phyloP scores from a whole-genome alignment of 2,797 vertebrate species.

The Centropyge bicolor region DNA sequence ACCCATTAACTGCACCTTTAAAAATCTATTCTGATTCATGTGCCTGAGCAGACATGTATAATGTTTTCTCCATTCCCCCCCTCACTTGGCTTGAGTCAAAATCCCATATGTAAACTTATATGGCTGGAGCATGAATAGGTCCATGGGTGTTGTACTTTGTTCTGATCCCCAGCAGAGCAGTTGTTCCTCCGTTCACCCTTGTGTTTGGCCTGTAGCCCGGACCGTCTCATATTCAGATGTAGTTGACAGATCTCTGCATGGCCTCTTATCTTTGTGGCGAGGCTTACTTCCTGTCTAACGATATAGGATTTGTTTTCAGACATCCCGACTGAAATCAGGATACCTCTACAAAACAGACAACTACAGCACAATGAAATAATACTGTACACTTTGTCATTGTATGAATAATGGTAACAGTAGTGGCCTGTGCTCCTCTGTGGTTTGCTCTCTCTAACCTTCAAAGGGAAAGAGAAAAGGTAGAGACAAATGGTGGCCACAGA shows the following conservation, averaged over 20 bases:
- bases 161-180: slow-evolving; percentile 50
- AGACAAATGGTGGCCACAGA: slow-evolving; percentile 18
- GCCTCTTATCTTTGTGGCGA: slow-evolving; percentile 68
- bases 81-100: slow-evolving; percentile 7
- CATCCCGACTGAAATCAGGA: slow-evolving; percentile 61
- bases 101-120: slow-evolving; percentile 53
- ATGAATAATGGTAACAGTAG: slow-evolving; percentile 61
- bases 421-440: slow-evolving; percentile 58
- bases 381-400: slow-evolving; percentile 55
- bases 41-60: not conserved
- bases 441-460: slow-evolving; percentile 57
- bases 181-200: slow-evolving; percentile 64
- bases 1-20: not conserved
- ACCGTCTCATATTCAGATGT: slow-evolving; percentile 76
- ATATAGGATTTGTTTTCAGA: slow-evolving; percentile 67
- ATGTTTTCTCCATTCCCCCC: not conserved
- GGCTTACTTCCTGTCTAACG: slow-evolving; percentile 67
- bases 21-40: not conserved
- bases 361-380: slow-evolving; percentile 44
- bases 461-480: slow-evolving; percentile 19
- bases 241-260: slow-evolving; percentile 64
- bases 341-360: slow-evolving; percentile 61
- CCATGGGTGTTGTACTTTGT: slow-evolving; percentile 49
- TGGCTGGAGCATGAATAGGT: slow-evolving; percentile 30
- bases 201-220: slow-evolving; percentile 73